A percentile compares a stretch with the other conserved stretches of the same genome.
Evolutionary conservation across 2,888 invertebrate genomes (phyloP).

Genomic region (Aspidiotus destructor): DNA sequence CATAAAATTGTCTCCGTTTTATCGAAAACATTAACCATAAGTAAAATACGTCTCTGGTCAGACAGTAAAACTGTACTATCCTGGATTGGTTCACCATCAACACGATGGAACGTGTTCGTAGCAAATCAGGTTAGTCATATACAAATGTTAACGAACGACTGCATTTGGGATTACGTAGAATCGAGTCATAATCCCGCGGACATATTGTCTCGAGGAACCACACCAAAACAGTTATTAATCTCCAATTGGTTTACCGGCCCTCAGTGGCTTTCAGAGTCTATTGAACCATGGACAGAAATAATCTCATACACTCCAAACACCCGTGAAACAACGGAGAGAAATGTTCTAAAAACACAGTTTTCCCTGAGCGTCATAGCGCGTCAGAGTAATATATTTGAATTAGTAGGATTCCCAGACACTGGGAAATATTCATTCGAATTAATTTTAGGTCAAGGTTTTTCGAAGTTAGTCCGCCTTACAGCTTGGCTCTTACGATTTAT

Average conservation of each 20-base stretch:
- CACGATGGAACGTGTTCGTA: neutral
- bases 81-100: neutral
- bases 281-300: neutral
- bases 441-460: neutral
- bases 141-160: neutral
- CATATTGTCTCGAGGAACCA: neutral
- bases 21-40: neutral
- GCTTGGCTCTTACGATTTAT: neutral
- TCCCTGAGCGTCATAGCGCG: neutral
- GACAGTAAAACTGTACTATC: neutral
- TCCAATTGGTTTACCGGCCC: neutral
- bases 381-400: neutral
- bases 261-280: neutral
- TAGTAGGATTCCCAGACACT: neutral
- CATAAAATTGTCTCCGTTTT: neutral
- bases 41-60: slow-evolving; percentile 1
- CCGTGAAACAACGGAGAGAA: neutral
- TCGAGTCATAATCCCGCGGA: neutral
- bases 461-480: neutral
- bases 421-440: neutral
- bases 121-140: neutral
- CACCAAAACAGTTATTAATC: neutral
- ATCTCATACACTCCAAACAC: neutral
- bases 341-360: neutral
- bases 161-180: neutral